Evolutionary conservation across 2,888 invertebrate species (phyloP).

Genomic region (Trachelus troglodyta): DNA sequence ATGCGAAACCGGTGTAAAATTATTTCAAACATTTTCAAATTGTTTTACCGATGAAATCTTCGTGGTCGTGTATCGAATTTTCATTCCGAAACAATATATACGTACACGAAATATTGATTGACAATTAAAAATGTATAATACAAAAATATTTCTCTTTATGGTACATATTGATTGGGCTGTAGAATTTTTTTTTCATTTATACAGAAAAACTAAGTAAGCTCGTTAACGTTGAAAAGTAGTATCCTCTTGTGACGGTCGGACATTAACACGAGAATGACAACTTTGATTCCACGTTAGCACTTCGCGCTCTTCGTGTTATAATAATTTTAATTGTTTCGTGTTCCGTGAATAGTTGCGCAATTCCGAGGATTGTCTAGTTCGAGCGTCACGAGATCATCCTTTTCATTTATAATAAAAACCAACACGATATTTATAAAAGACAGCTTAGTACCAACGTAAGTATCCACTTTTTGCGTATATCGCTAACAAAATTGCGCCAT

Average conservation of each 20-base stretch:
- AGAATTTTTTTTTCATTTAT: no score
- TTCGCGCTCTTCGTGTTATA: slow-evolving; percentile 13
- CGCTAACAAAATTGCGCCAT: not conserved
- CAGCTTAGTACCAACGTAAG: no score
- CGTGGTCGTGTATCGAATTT: no score
- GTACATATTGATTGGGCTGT: no score
- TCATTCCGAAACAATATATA: no score
- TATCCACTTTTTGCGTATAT: not conserved
- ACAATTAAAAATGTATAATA: not conserved
- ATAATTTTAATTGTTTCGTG: slow-evolving; percentile 24
- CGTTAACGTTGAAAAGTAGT: not conserved
- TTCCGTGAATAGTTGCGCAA: slow-evolving; percentile 17
- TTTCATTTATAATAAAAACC: not conserved
- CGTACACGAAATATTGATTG: no score
- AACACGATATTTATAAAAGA: no score
- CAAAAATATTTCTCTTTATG: no score
- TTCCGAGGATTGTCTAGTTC: not conserved
- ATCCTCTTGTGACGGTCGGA: not conserved
- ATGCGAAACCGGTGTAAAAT: no score
- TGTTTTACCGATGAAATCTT: no score
- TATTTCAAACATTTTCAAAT: no score
- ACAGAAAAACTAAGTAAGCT: not conserved
- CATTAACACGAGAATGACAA: not conserved
- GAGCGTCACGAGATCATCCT: not conserved
- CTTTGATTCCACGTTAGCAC: slow-evolving; percentile 7